phyloP scores from a whole-genome alignment of 2,797 vertebrate genomes.

The Sciurus carolinensis region DNA sequence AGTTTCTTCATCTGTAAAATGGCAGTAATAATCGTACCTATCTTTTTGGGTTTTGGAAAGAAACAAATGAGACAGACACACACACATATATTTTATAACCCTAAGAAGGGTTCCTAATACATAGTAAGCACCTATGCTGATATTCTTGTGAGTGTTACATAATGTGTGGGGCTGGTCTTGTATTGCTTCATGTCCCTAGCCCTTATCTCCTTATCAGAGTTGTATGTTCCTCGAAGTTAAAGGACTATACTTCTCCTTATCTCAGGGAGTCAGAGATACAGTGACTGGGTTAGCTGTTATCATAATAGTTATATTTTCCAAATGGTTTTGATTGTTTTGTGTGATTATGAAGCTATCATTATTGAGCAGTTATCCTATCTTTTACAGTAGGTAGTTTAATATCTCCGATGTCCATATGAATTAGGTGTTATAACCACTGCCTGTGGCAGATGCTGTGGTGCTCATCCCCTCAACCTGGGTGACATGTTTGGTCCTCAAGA shows the following conservation, averaged over 20 bases:
- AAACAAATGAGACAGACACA: background rate
- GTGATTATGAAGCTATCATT: background rate
- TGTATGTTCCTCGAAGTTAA: conserved; percentile 60
- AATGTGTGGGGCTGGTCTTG: background rate
- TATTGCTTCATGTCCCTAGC: conserved; percentile 53
- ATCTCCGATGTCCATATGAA: background rate
- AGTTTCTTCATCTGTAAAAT: conserved; percentile 58
- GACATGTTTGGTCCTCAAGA: background rate
- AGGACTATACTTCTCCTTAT: conserved; percentile 54
- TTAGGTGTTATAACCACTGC: background rate
- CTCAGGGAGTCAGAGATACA: conserved; percentile 27
- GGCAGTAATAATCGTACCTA: background rate
- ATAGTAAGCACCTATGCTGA: background rate
- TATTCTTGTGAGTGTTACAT: conserved; percentile 7
- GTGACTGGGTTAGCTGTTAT: conserved; percentile 48
- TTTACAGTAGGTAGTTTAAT: background rate
- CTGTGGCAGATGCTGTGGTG: background rate
- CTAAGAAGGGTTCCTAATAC: background rate
- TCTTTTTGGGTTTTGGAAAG: background rate
- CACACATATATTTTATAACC: background rate
- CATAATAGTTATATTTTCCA: conserved; percentile 40
- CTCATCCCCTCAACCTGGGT: background rate
- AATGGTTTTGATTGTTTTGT: conserved; percentile 27
- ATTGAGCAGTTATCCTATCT: background rate
- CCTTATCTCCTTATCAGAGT: conserved; percentile 61